Percentiles rank a stretch among this genome's conserved stretches.
Conservation (phyloP, 2,797 vertebrate species). For the Acrocephalus scirpaceus region DNA sequence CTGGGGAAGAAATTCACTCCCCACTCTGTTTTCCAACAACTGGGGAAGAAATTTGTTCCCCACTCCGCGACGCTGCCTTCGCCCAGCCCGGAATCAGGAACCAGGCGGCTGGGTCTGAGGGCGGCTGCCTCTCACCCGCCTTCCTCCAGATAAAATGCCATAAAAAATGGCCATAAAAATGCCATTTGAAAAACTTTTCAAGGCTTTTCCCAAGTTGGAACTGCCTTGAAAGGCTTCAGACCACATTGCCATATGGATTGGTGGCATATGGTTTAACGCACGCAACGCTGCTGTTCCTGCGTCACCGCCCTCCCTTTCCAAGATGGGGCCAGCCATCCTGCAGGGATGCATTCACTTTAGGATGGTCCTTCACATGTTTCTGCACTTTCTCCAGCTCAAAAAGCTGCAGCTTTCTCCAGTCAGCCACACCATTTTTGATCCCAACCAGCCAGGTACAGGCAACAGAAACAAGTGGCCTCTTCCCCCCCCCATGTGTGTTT, state of each 20-base stretch:
- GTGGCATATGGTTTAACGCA: background rate
- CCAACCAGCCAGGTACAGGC: background rate
- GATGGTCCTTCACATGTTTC: background rate
- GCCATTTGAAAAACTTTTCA: background rate
- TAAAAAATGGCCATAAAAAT: background rate
- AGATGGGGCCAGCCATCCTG: background rate
- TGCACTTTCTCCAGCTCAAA: background rate
- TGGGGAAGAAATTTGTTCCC: background rate
- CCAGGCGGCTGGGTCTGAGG: background rate
- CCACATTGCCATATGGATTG: background rate
- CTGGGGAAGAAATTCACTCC: background rate
- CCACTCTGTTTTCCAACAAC: background rate
- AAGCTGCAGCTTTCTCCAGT: background rate
- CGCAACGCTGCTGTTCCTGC: background rate
- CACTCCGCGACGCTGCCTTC: rapidly evolving
- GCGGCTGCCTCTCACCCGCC: background rate
- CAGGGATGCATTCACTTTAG: background rate
- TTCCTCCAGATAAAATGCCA: background rate
- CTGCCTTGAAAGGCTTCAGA: background rate
- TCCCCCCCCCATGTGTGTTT: rapidly evolving
- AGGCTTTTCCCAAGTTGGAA: background rate
- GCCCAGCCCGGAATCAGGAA: background rate
- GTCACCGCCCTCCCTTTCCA: background rate
- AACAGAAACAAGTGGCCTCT: background rate
- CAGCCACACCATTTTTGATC: rapidly evolving